These are phyloP conservation scores for Neocrepidodera transversa DNA, from an alignment of 2,888 invertebrate genomes.

Conservation along the genomic window DNA sequence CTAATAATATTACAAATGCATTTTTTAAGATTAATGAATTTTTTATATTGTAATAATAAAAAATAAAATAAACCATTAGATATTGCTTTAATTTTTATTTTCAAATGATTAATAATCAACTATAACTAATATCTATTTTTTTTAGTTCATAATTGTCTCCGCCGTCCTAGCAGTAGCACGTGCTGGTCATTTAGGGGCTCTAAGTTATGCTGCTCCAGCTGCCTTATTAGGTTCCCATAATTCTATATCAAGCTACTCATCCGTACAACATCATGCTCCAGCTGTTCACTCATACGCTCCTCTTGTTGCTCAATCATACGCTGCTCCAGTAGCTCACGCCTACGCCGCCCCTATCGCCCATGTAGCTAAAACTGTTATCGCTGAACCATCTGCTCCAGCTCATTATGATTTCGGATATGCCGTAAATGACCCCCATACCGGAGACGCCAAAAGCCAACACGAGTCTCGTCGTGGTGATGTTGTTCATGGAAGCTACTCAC, in stretches of 20 bases:
- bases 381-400: conserved; percentile 46
- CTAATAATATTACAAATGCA: too few species aligned
- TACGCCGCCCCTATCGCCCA: conserved; percentile 39
- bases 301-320: background rate
- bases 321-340: conserved; percentile 32
- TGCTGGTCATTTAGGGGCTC: conserved; percentile 9
- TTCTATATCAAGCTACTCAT: conserved; percentile 30
- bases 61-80: too few species aligned
- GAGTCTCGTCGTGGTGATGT: conserved; percentile 66
- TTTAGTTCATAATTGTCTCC: conserved; percentile 38
- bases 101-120: too few species aligned
- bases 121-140: too few species aligned
- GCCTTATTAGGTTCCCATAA: conserved; percentile 24
- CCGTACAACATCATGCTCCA: conserved; percentile 32
- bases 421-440: conserved; percentile 54
- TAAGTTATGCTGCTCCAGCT: conserved; percentile 31
- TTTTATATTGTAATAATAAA: too few species aligned
- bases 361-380: conserved; percentile 40
- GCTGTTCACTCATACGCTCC: conserved; percentile 28
- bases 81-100: too few species aligned
- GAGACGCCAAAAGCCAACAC: conserved; percentile 67
- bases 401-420: conserved; percentile 49
- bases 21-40: too few species aligned
- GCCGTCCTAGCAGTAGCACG: conserved; percentile 38
- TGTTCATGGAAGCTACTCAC: conserved; percentile 61